Conservation (phyloP, 2,888 invertebrate species). For the Aproaerema taeniolella region DNA sequence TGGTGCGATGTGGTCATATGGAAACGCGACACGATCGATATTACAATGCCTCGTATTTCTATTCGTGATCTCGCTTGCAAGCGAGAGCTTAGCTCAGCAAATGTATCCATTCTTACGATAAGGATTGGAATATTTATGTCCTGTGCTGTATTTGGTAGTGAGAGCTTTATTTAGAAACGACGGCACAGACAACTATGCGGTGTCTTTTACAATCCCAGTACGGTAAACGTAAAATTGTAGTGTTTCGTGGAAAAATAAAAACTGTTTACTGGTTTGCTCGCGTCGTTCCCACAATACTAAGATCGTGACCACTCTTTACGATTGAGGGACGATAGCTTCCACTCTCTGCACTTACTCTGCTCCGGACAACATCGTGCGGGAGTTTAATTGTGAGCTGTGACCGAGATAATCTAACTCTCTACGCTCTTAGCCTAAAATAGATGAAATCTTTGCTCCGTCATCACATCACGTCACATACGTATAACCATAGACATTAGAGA, state of each 20-base stretch:
- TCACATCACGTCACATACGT: neutral
- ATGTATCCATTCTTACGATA: neutral
- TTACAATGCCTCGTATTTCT: constrained; percentile 28
- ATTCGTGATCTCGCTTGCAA: constrained; percentile 19
- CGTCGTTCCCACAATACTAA: constrained; percentile 57
- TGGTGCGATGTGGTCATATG: constrained; percentile 44
- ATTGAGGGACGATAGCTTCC: constrained; percentile 56
- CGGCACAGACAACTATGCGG: neutral
- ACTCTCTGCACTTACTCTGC: constrained; percentile 36
- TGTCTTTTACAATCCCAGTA: constrained; percentile 3
- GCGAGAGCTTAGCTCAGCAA: neutral
- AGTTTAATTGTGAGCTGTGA: constrained; percentile 52
- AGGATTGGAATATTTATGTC: no score
- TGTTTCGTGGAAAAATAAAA: constrained; percentile 13
- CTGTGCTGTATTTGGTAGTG: no score
- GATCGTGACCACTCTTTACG: constrained; percentile 58
- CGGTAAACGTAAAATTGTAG: constrained; percentile 2
- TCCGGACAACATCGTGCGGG: constrained; percentile 43
- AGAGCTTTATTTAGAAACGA: no score
- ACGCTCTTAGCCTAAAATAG: constrained; percentile 25
- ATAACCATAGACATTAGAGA: neutral
- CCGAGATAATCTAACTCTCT: constrained; percentile 42
- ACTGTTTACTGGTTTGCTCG: constrained; percentile 33
- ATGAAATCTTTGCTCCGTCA: constrained; percentile 3
- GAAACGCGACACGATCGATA: constrained; percentile 45